These are phyloP conservation scores for Hypolimnas misippus DNA, from an alignment of 2,888 invertebrate genomes.

Conservation along the genomic window DNA sequence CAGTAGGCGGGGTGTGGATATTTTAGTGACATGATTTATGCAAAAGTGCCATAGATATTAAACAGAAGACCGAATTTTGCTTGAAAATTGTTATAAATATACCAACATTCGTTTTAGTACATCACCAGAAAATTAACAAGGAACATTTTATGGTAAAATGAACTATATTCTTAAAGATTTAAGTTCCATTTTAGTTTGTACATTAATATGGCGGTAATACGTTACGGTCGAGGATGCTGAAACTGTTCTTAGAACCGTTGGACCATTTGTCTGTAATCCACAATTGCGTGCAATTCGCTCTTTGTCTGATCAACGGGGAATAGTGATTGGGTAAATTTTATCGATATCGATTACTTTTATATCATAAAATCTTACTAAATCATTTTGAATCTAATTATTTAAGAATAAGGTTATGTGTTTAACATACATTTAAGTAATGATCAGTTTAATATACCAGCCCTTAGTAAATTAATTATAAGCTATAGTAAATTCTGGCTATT, in stretches of 20 bases:
- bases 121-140: constrained; percentile 5
- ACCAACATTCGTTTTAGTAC: constrained; percentile 5
- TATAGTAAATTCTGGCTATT: too few species aligned
- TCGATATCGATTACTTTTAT: constrained; percentile 18
- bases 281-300: constrained; percentile 62
- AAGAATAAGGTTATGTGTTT: background rate
- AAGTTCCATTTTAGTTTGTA: background rate
- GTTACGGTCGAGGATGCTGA: constrained; percentile 6
- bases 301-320: constrained; percentile 48
- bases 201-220: background rate
- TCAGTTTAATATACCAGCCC: too few species aligned
- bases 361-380: too few species aligned
- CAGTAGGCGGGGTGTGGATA: too few species aligned
- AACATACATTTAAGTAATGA: too few species aligned
- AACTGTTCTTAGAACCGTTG: constrained; percentile 41
- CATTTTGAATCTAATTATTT: too few species aligned
- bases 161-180: background rate
- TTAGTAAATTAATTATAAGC: too few species aligned
- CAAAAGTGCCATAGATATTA: background rate
- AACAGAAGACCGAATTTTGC: background rate
- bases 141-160: background rate
- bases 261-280: constrained; percentile 48
- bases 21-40: too few species aligned
- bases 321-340: constrained; percentile 10
- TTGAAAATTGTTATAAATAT: background rate